phyloP scores from a whole-genome alignment of 2,797 vertebrate genomes.

The Podargus strigoides region DNA sequence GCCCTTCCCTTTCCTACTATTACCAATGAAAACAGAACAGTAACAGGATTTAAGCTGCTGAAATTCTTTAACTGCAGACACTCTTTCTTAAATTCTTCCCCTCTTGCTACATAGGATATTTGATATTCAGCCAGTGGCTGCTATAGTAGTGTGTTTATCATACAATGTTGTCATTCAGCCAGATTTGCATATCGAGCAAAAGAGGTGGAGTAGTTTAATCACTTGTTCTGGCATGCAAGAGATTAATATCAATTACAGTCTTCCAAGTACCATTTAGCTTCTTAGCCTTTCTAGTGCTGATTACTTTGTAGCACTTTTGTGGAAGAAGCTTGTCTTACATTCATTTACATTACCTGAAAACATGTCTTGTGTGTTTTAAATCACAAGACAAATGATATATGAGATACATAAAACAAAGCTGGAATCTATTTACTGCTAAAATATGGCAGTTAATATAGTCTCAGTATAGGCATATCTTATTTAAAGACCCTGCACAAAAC shows the following conservation, averaged over 20 bases:
- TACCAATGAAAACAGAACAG: background rate
- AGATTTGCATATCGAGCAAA: background rate
- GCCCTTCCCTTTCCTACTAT: background rate
- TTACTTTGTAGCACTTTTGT: background rate
- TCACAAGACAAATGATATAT: background rate
- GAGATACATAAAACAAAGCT: background rate
- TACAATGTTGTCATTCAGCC: background rate
- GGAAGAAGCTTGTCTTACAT: slow-evolving; percentile 31
- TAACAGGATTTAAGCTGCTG: background rate
- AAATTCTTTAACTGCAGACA: background rate
- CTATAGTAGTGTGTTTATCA: background rate
- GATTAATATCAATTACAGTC: slow-evolving; percentile 43
- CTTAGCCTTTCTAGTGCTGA: background rate
- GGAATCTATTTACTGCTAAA: background rate
- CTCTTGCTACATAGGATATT: background rate
- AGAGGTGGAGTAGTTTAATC: background rate
- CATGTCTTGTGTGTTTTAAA: background rate
- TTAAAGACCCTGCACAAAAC: background rate
- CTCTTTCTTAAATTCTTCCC: background rate
- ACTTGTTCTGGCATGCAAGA: slow-evolving; percentile 9
- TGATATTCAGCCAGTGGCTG: background rate
- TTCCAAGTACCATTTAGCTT: background rate
- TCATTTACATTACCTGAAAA: background rate
- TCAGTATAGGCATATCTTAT: background rate
- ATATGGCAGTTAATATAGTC: background rate